phyloP scores from a whole-genome alignment of 2,797 vertebrate genomes.

The Labeo calbasu region DNA sequence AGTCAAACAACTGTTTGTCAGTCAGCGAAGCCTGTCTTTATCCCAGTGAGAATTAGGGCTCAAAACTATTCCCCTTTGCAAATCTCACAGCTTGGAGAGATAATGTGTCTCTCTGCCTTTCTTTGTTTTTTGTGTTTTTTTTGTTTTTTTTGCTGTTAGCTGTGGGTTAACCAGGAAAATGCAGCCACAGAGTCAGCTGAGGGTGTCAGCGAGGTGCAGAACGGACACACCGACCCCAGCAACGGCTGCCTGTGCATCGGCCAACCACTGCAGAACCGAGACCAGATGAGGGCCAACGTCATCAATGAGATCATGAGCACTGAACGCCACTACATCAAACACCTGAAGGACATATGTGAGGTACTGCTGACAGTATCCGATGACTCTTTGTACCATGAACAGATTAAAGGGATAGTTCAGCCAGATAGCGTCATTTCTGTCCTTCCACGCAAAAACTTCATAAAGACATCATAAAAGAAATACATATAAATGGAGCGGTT shows the following conservation, averaged over 20 bases:
- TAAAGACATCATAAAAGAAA: background rate
- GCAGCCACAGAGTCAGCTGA: slow-evolving; percentile 78
- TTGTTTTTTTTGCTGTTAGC: slow-evolving; percentile 65
- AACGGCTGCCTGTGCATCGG: slow-evolving; percentile 86
- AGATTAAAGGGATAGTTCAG: background rate
- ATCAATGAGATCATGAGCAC: slow-evolving; percentile 93
- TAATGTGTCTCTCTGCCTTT: background rate
- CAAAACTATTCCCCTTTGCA: background rate
- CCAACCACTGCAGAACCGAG: slow-evolving; percentile 85
- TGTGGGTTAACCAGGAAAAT: slow-evolving; percentile 89
- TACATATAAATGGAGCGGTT: background rate
- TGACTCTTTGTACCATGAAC: background rate
- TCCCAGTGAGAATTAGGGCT: background rate
- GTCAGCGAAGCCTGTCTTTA: background rate
- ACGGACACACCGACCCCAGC: slow-evolving; percentile 84
- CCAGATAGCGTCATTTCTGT: background rate
- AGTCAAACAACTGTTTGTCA: background rate
- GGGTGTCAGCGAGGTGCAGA: slow-evolving; percentile 85
- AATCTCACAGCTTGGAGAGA: background rate
- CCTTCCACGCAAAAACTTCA: background rate
- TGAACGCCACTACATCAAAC: slow-evolving; percentile 89
- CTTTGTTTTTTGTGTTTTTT: slow-evolving; percentile 1
- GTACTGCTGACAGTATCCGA: slow-evolving; percentile 64
- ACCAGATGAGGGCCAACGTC: slow-evolving; percentile 92
- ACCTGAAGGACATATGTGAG: slow-evolving; percentile 89